phyloP scores from a whole-genome alignment of 2,113 vertebrate species.

The Tamias sibiricus region DNA sequence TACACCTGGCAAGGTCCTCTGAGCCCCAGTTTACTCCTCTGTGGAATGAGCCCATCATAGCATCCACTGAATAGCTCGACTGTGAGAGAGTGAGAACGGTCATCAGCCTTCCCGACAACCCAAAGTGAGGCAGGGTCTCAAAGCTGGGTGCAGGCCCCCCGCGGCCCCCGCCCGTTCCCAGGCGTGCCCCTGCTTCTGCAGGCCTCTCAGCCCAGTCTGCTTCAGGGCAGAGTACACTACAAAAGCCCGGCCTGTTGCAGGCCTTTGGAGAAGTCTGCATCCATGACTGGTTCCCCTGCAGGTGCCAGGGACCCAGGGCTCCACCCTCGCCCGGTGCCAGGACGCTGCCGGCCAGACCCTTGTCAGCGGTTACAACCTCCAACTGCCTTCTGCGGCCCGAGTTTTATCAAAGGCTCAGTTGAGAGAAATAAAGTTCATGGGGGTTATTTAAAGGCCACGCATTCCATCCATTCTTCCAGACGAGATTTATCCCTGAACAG shows the following conservation, averaged over 20 bases:
- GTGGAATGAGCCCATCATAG: not conserved
- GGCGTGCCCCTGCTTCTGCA: no score
- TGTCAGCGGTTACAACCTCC: slow-evolving; percentile 65
- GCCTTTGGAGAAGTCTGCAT: not conserved
- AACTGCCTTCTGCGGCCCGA: slow-evolving; percentile 62
- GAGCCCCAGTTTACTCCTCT: not conserved
- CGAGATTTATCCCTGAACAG: slow-evolving; percentile 51
- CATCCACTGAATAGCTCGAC: not conserved
- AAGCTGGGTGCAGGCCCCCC: not conserved
- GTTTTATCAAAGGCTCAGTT: slow-evolving; percentile 81
- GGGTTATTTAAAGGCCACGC: slow-evolving; percentile 80
- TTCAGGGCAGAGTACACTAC: not conserved
- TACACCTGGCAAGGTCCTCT: not conserved
- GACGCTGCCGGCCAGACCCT: slow-evolving; percentile 49
- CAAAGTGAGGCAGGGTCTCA: not conserved
- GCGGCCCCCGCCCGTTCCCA: accelerated
- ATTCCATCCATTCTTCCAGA: slow-evolving; percentile 80
- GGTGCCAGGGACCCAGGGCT: slow-evolving; percentile 2
- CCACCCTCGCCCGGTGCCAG: not conserved
- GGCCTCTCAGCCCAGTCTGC: not conserved
- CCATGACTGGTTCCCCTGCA: slow-evolving; percentile 30
- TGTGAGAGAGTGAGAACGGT: not conserved
- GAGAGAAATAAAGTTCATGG: slow-evolving; percentile 79
- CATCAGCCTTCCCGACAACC: not conserved
- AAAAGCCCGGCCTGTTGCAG: not conserved